phyloP scores from a whole-genome alignment of 2,888 invertebrate genomes.

The Resseliella maxima region DNA sequence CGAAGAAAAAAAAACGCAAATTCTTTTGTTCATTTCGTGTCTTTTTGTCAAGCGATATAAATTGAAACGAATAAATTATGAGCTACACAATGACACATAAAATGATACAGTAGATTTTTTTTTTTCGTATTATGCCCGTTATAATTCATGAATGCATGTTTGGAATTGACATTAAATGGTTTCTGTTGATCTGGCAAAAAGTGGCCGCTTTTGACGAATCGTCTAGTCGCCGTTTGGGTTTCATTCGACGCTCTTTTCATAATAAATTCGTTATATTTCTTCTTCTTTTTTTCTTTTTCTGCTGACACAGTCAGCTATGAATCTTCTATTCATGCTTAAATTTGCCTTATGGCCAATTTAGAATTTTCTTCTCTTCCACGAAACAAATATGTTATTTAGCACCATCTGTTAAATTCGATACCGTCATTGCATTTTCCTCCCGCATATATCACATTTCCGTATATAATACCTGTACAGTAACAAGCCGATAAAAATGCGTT shows the following conservation, averaged over 20 bases:
- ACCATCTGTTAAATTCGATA: conserved; percentile 30
- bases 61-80: neutral
- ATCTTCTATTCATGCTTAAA: conserved; percentile 19
- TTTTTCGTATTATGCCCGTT: no score
- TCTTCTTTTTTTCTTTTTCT: neutral
- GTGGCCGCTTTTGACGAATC: neutral
- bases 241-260: neutral
- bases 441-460: neutral
- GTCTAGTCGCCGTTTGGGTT: conserved; percentile 2
- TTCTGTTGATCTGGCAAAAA: neutral
- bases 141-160: neutral
- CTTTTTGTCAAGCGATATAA: neutral
- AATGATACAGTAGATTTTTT: neutral
- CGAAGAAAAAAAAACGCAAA: no score
- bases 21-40: neutral
- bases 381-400: neutral
- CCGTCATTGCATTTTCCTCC: neutral
- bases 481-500: neutral
- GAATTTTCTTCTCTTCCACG: conserved; percentile 13
- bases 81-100: neutral
- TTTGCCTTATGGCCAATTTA: neutral
- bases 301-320: neutral
- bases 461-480: neutral
- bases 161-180: neutral
- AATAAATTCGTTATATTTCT: no score